Evolutionary conservation across 2,888 invertebrate genomes (phyloP).

Genomic region (Drosophila fulvimacula): DNA sequence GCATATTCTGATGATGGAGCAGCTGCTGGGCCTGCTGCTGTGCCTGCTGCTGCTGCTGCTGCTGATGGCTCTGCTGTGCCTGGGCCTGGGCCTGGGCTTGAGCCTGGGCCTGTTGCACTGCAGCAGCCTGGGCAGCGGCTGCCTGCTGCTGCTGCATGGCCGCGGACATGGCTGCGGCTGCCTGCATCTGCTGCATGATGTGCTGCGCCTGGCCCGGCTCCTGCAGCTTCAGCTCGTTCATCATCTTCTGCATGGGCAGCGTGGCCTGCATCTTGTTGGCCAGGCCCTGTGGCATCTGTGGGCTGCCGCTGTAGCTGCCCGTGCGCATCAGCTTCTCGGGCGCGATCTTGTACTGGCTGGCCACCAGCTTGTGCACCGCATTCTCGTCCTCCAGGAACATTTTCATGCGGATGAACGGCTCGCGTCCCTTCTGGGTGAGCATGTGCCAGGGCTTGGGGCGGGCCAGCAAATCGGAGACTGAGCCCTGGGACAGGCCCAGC

Average conservation of each 20-base stretch:
- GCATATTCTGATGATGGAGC: slow-evolving; percentile 86
- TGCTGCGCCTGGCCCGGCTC: slow-evolving; percentile 88
- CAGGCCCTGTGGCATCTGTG: slow-evolving; percentile 89
- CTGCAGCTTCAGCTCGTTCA: slow-evolving; percentile 91
- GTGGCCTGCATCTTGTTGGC: slow-evolving; percentile 91
- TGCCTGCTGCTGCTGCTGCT: slow-evolving; percentile 76
- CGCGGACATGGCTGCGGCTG: slow-evolving; percentile 85
- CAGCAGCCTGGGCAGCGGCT: slow-evolving; percentile 52
- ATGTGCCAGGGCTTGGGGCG: slow-evolving; percentile 99
- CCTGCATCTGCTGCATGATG: slow-evolving; percentile 86
- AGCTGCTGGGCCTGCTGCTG: slow-evolving; percentile 71
- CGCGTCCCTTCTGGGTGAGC: slow-evolving; percentile 98
- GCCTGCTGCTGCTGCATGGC: slow-evolving; percentile 83
- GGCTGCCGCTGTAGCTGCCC: slow-evolving; percentile 94
- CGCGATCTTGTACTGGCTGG: slow-evolving; percentile 98
- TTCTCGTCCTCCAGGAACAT: slow-evolving; percentile 98
- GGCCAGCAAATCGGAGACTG: slow-evolving; percentile 98
- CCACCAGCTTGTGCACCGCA: slow-evolving; percentile 97
- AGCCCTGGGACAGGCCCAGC: slow-evolving; percentile 97
- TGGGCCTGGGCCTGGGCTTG: slow-evolving; percentile 76
- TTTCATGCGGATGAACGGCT: slow-evolving; percentile 99
- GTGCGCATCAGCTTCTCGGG: slow-evolving; percentile 99
- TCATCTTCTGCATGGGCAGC: slow-evolving; percentile 89
- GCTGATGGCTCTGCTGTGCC: slow-evolving; percentile 76
- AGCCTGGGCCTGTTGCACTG: slow-evolving; percentile 69